These are phyloP conservation scores for Tuta absoluta DNA, from an alignment of 2,888 invertebrate genomes.

Conservation along the genomic window DNA sequence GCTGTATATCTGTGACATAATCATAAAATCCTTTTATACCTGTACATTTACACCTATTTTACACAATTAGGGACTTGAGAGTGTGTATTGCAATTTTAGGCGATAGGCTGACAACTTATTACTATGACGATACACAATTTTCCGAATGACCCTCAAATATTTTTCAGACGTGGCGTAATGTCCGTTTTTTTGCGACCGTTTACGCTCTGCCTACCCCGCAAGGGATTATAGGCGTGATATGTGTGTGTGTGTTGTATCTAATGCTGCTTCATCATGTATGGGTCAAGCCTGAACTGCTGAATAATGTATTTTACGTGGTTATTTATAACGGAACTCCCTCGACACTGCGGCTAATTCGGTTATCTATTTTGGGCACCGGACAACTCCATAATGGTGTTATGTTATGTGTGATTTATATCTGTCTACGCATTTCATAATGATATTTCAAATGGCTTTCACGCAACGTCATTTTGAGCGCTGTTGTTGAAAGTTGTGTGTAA, in stretches of 20 bases:
- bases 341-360: not conserved
- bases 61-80: no score
- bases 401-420: constrained; percentile 22
- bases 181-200: no score
- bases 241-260: not conserved
- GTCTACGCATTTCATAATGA: not conserved
- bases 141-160: no score
- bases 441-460: not conserved
- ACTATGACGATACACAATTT: no score
- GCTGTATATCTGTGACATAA: no score
- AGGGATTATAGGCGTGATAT: no score
- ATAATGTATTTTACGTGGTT: constrained; percentile 7
- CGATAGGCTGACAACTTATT: no score
- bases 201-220: no score
- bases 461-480: not conserved
- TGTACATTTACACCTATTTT: no score
- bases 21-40: no score
- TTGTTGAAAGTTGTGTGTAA: not conserved
- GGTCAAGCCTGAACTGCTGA: not conserved
- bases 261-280: not conserved
- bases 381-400: not conserved
- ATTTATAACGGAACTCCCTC: constrained; percentile 1
- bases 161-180: no score
- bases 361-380: constrained; percentile 13
- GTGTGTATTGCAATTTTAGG: no score